These are phyloP conservation scores for Nothoprocta pentlandii DNA, from an alignment of 2,113 vertebrate genomes.

Conservation along the genomic window DNA sequence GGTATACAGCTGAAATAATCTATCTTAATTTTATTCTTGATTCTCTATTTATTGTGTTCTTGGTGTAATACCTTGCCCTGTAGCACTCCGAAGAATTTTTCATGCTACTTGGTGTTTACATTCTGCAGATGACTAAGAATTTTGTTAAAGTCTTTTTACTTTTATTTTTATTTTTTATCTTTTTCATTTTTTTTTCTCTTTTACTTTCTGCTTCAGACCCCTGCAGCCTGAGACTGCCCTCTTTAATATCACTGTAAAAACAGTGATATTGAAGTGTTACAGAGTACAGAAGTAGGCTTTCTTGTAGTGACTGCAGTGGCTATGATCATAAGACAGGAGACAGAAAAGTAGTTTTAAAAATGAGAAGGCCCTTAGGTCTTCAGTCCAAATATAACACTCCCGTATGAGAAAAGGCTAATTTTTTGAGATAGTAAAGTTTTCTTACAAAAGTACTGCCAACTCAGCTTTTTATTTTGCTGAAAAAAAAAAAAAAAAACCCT, in stretches of 20 bases:
- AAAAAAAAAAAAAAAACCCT: background rate
- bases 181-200: background rate
- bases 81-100: background rate
- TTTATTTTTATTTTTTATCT: background rate
- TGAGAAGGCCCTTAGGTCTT: background rate
- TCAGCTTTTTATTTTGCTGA: background rate
- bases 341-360: background rate
- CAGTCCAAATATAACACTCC: background rate
- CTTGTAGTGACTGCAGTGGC: background rate
- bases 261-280: background rate
- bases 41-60: background rate
- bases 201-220: background rate
- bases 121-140: background rate
- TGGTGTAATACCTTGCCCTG: background rate
- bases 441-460: background rate
- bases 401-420: background rate
- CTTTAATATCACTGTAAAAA: background rate
- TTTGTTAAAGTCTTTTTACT: background rate
- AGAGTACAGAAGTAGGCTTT: background rate
- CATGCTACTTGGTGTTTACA: background rate
- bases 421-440: background rate
- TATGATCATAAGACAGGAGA: background rate
- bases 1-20: background rate
- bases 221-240: rapidly evolving
- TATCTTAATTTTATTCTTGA: background rate